These are phyloP conservation scores for Schrankia costaestrigalis DNA, from an alignment of 2,888 invertebrate species.

Conservation along the genomic window DNA sequence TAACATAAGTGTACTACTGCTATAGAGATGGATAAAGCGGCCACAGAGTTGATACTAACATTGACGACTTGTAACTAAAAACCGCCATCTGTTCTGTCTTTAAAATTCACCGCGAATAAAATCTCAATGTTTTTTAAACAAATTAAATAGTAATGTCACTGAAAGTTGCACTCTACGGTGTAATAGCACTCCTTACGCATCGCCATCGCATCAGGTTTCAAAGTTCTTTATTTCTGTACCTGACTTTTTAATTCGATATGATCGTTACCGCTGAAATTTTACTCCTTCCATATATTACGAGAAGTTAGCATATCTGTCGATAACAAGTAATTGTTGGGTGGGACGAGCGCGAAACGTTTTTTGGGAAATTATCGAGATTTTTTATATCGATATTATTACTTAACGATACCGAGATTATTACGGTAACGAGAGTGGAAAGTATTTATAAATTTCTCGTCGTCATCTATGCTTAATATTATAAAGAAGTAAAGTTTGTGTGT, in stretches of 20 bases:
- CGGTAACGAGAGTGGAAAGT: too few species aligned
- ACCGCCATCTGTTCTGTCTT: too few species aligned
- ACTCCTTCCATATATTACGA: slow-evolving; percentile 23
- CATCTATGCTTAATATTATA: too few species aligned
- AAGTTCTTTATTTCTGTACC: slow-evolving; percentile 25
- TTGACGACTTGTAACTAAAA: too few species aligned
- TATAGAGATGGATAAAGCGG: too few species aligned
- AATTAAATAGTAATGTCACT: not conserved
- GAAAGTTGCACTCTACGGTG: slow-evolving; percentile 21
- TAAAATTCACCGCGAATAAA: too few species aligned
- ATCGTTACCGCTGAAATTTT: slow-evolving; percentile 30
- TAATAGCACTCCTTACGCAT: slow-evolving; percentile 13
- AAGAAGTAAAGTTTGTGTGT: too few species aligned
- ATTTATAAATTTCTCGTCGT: too few species aligned
- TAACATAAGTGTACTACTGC: too few species aligned
- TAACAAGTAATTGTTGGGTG: slow-evolving; percentile 20
- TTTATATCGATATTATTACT: slow-evolving; percentile 3
- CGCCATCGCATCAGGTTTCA: slow-evolving; percentile 21
- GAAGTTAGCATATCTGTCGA: slow-evolving; percentile 41
- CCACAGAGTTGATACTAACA: too few species aligned
- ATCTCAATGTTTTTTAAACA: too few species aligned
- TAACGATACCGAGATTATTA: too few species aligned
- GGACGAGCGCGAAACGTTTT: slow-evolving; percentile 6
- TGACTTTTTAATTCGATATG: slow-evolving; percentile 20
- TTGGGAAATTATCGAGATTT: slow-evolving; percentile 14